A percentile compares a stretch with the other conserved stretches of the same genome.
Conservation (phyloP, 92 coral and sea anemone species). For the Nematostella vectensis region DNA sequence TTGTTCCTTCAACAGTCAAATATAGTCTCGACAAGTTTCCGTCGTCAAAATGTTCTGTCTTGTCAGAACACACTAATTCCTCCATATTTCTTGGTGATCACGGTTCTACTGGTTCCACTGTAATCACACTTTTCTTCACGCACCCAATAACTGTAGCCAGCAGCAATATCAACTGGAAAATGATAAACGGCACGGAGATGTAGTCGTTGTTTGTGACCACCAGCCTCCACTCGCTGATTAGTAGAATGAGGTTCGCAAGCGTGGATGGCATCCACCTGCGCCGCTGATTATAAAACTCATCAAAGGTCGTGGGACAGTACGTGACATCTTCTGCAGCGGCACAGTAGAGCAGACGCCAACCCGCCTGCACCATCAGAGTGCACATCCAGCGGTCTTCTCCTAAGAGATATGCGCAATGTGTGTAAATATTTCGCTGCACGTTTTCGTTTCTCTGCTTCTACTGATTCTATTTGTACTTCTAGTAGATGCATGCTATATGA, state of each 20-base stretch:
- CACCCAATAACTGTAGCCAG: slow-evolving; percentile 78
- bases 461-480: too few species aligned
- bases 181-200: slow-evolving; percentile 62
- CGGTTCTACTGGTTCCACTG: too few species aligned
- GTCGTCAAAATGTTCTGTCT: too few species aligned
- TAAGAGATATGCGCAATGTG: too few species aligned
- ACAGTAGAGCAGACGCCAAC: slow-evolving; percentile 92
- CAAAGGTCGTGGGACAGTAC: slow-evolving; percentile 81
- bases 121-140: too few species aligned
- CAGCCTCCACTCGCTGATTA: slow-evolving; percentile 72
- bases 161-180: slow-evolving; percentile 70
- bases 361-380: slow-evolving; percentile 91
- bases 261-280: slow-evolving; percentile 99
- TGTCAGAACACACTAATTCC: too few species aligned
- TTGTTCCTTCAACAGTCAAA: too few species aligned
- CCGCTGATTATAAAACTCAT: slow-evolving; percentile 90
- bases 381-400: slow-evolving; percentile 99
- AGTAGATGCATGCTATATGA: too few species aligned
- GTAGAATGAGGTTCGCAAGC: slow-evolving; percentile 66
- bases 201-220: slow-evolving; percentile 63
- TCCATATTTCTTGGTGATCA: too few species aligned
- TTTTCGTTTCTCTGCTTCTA: background rate
- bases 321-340: slow-evolving; percentile 98
- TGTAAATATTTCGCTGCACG: background rate
- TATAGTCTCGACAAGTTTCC: too few species aligned